phyloP scores from a whole-genome alignment of 2,797 vertebrate genomes.

The Pangasius sanitwongsei region DNA sequence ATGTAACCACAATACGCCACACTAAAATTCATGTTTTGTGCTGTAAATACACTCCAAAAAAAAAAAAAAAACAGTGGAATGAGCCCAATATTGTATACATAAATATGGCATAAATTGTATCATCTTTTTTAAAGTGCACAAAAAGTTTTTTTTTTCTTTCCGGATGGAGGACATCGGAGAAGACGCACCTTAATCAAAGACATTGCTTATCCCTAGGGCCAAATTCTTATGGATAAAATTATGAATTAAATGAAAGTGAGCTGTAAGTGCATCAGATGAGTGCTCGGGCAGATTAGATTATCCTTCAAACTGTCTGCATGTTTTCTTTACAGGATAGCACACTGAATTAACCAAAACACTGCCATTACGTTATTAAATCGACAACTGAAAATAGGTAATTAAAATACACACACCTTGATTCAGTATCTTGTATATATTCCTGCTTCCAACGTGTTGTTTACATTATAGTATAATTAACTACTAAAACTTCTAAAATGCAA shows the following conservation, averaged over 20 bases:
- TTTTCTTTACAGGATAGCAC: neutral
- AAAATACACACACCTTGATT: neutral
- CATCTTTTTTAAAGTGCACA: neutral
- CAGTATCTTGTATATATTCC: neutral
- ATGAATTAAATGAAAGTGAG: slow-evolving; percentile 1
- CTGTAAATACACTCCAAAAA: neutral
- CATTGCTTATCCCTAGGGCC: slow-evolving; percentile 3
- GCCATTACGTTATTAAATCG: neutral
- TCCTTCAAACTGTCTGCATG: slow-evolving; percentile 6
- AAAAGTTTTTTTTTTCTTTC: neutral
- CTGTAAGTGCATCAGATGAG: neutral
- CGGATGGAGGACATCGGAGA: neutral
- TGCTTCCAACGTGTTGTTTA: too few species aligned
- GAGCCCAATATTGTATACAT: neutral
- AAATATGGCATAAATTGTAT: neutral
- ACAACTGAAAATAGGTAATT: neutral
- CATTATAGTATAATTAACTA: neutral
- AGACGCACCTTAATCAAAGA: slow-evolving; percentile 5
- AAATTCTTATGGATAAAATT: neutral
- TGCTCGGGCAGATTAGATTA: neutral
- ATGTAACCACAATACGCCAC: too few species aligned
- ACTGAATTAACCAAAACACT: neutral
- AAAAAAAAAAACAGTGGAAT: too few species aligned
- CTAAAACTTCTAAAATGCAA: neutral
- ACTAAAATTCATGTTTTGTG: neutral